Conservation (phyloP, 2,797 vertebrate genomes). For the Anguilla anguilla region DNA sequence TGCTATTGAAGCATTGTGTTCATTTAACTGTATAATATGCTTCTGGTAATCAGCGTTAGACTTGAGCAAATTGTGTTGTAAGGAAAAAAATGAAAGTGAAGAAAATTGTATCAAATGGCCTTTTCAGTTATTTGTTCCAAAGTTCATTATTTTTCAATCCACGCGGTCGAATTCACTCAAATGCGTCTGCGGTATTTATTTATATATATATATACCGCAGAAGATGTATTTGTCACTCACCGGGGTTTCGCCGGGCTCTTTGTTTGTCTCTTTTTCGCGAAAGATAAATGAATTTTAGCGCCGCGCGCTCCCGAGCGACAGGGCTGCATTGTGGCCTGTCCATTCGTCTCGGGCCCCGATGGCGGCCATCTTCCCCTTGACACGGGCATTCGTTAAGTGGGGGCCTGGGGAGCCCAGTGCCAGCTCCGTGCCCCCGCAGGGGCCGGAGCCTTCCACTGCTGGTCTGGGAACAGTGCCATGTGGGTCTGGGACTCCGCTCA, state of each 20-base stretch:
- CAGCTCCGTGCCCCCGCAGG: not conserved
- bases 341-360: conserved; percentile 14
- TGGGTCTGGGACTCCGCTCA: not conserved
- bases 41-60: conserved; percentile 24
- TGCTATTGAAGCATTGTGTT: conserved; percentile 25
- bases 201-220: not conserved
- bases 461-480: conserved; percentile 26
- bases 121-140: conserved; percentile 12
- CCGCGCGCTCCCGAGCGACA: not conserved
- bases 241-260: not conserved
- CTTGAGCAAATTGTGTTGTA: conserved; percentile 20
- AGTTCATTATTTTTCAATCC: conserved; percentile 17
- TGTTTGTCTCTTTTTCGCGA: conserved; percentile 16
- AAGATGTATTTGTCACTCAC: conserved; percentile 9
- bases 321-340: not conserved
- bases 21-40: conserved; percentile 24
- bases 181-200: not conserved
- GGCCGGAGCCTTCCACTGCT: not conserved
- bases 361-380: conserved; percentile 9
- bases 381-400: conserved; percentile 23
- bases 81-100: conserved; percentile 13
- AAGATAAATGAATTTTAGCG: conserved; percentile 7
- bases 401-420: not conserved
- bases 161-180: not conserved
- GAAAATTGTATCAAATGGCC: conserved; percentile 25